Percentiles rank a stretch among this genome's conserved stretches.
Evolutionary conservation across 2,113 vertebrate genomes (phyloP).

Genomic region (Pterocles gutturalis): DNA sequence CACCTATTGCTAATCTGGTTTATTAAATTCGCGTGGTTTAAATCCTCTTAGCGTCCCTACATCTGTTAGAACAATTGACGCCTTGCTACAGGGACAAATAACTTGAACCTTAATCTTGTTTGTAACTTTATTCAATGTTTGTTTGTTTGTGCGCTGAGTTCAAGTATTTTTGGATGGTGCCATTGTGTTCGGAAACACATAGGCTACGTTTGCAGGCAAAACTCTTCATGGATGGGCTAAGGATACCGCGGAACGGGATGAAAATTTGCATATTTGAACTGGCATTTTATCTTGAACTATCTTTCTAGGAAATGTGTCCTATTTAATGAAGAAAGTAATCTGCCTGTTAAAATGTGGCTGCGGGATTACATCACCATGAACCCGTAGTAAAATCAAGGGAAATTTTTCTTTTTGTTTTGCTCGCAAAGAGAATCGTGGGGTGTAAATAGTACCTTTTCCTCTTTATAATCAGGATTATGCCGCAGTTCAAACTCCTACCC

Average conservation of each 20-base stretch:
- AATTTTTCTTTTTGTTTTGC: background rate
- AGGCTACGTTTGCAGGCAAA: background rate
- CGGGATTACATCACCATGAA: background rate
- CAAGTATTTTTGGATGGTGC: slow-evolving; percentile 71
- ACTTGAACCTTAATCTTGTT: slow-evolving; percentile 85
- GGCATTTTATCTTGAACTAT: background rate
- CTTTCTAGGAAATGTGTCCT: background rate
- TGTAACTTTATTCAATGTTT: slow-evolving; percentile 82
- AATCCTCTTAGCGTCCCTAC: slow-evolving; percentile 88
- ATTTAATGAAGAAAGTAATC: slow-evolving; percentile 36
- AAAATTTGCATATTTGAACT: background rate
- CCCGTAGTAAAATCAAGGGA: background rate
- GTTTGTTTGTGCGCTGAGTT: slow-evolving; percentile 69
- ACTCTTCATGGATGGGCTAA: background rate
- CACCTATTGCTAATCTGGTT: slow-evolving; percentile 72
- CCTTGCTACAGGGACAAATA: slow-evolving; percentile 82
- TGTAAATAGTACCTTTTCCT: background rate
- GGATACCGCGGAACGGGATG: background rate
- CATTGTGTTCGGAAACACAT: background rate
- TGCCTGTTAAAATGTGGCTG: background rate
- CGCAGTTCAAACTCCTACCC: background rate
- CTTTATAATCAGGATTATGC: background rate
- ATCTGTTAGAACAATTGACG: slow-evolving; percentile 84
- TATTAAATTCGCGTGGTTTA: slow-evolving; percentile 81
- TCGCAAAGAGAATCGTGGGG: background rate